Base-by-base conservation (phyloP, 2,797 vertebrate species). In the Labeo calbasu region DNA sequence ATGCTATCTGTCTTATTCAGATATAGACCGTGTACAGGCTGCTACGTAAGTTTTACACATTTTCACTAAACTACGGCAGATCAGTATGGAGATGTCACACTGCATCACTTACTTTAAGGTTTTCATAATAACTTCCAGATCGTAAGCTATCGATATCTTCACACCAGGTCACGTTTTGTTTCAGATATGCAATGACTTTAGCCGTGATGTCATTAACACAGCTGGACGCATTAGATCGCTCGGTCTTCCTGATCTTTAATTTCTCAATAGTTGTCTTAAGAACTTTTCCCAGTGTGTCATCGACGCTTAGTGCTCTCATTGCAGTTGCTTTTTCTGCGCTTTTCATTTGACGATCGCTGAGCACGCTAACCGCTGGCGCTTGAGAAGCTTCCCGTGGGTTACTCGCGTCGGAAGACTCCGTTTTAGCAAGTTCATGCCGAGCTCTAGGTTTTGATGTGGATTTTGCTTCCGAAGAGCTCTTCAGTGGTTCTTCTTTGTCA, bases 121-220 rank as follows among this genome's bases (percentile, higher is more conserved):
- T 82, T 89, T 95, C 94, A 82, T 94, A 94, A 85, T 93, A 93
- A 80, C 94, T 94, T 73, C 93, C 94, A 36, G 93, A 93, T 3
- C 0, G 21, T 28, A 94, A 68, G 0, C 15, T 0, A 3, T 83
- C 8, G 4, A 92, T 87, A 0, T 87, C n/a, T 66, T 75, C 79
- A 66, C 93, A 93, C 84, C 40, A 89, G 2, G 5, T 0, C 1
- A 85, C 86, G 0, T 80, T 81, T 0, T 25, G 0, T 87, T 85
- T 89, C 36, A 95, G 76, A 79, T 93, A 72, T 1, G 0, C 11
- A 1, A 68, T 51, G 32, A 94, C 88, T 4, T 0, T 0, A 0
- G 1, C 0, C 9, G 50, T 79, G 2, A 92, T 81, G 0, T 3
- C 0, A 66, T 95, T 95, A 21, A 94, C 73, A 4, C 87, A 77